Base-by-base conservation (phyloP, 2,113 vertebrate genomes). In the Gila orcuttii region DNA sequence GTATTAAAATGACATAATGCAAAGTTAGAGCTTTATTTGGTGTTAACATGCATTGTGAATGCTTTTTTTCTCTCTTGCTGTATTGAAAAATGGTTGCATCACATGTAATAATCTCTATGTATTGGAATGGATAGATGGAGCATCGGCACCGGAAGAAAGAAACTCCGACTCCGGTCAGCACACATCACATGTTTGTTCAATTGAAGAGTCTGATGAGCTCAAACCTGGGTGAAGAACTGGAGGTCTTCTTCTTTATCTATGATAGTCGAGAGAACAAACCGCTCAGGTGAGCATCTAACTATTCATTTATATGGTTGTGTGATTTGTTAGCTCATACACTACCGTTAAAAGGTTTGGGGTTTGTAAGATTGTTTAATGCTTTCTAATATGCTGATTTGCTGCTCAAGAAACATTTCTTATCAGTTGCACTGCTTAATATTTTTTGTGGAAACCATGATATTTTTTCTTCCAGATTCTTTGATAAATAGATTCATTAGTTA, bases 121-220 rank as follows among this genome's bases (percentile, higher is more conserved):
- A 6, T 77, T 52, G 85, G 64, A 69, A 11, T 87, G 45, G 31
- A 31, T 64, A 99, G 98, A 99, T 99, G 98, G 98, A 99, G 76
- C 96, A 99, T 87, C 96, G 98, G n/a, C 98, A 99, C 89, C 93
- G 97, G 57, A 99, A 99, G 94, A 99, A 99, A 90, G 97, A 99
- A 64, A 96, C 97, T 0, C 94, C 97, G 0, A 92, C 95, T 0
- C 96, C 96, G 42, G 97, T 96, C 1, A 99, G 97, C 94, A 97
- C 96, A 69, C 98, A 99, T 91, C 98, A 99, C 87, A 94, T 99
- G 85, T 98, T 98, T 62, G 96, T 99, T 55, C 97, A 99, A 21
- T 96, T 99, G 91, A 99, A 99, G 90, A 99, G 98, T 86, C 93
- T 99, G 87, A 97, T 98, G 97, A 98, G 97, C 55, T 97, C 96